Conservation (phyloP, 1,140 invertebrate species). For the Temnothorax curvispinosus region DNA sequence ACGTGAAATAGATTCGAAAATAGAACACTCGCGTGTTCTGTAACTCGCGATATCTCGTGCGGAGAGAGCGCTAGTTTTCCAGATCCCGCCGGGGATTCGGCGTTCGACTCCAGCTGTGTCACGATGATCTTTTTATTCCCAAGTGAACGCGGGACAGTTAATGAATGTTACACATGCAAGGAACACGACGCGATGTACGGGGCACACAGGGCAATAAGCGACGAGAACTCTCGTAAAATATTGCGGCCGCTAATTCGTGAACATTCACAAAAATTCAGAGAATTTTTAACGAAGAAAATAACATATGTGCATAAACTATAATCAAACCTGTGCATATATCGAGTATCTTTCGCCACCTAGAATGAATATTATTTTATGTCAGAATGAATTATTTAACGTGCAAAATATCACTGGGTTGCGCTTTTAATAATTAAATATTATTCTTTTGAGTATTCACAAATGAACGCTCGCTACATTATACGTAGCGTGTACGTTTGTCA, state of each 20-base stretch:
- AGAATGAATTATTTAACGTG: not conserved
- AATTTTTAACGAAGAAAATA: not conserved
- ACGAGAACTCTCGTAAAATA: not conserved
- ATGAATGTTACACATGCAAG: constrained; percentile 42
- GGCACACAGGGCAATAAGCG: no score
- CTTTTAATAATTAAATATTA: not conserved
- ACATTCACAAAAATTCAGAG: not conserved
- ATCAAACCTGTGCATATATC: not conserved
- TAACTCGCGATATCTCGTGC: not conserved
- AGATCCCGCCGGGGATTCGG: not conserved
- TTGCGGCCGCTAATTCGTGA: not conserved
- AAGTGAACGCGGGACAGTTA: not conserved
- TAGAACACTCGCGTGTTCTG: not conserved
- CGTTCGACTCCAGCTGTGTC: constrained; percentile 5
- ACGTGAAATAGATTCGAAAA: constrained; percentile 2
- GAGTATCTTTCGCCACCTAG: not conserved
- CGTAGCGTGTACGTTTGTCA: not conserved
- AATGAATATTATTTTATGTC: not conserved
- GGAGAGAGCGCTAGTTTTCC: not conserved
- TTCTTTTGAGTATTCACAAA: not conserved
- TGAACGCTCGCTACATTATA: not conserved
- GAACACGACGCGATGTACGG: not conserved
- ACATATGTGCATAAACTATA: no score
- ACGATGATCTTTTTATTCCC: constrained; percentile 19
- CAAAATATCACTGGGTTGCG: not conserved